phyloP scores from a whole-genome alignment of 2,113 vertebrate genomes.

The Cynopterus brachyotis region DNA sequence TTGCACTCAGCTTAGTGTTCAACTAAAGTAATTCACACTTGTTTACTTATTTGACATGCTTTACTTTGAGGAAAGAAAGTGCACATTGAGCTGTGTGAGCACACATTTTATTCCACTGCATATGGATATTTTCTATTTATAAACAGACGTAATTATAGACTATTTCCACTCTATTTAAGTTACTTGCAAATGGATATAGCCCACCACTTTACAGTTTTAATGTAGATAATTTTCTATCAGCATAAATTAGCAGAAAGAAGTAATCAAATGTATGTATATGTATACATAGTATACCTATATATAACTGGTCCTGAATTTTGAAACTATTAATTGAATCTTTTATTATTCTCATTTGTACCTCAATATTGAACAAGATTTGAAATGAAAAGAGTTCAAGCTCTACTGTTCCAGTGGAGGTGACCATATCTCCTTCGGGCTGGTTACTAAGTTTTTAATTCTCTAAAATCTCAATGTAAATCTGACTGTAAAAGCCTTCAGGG shows the following conservation, averaged over 20 bases:
- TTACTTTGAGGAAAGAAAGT: background rate
- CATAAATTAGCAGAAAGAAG: background rate
- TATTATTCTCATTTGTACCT: background rate
- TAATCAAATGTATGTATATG: background rate
- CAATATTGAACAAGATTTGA: background rate
- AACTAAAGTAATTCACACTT: conserved; percentile 29
- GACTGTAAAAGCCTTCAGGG: background rate
- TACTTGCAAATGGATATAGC: background rate
- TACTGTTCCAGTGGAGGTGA: background rate
- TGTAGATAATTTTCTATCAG: background rate
- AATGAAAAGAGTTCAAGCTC: background rate
- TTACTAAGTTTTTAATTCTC: background rate
- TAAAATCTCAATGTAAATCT: background rate
- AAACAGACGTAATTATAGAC: background rate
- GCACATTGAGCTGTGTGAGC: background rate
- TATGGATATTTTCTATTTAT: background rate
- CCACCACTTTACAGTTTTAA: background rate
- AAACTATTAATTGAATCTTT: background rate
- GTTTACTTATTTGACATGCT: background rate
- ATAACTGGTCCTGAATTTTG: background rate
- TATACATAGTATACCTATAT: background rate
- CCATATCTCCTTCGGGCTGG: background rate
- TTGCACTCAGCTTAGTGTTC: conserved; percentile 47
- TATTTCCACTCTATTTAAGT: background rate
- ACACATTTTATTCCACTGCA: background rate